Evolutionary conservation across 2,888 invertebrate genomes (phyloP).

Genomic region (Megastigmus dorsalis): DNA sequence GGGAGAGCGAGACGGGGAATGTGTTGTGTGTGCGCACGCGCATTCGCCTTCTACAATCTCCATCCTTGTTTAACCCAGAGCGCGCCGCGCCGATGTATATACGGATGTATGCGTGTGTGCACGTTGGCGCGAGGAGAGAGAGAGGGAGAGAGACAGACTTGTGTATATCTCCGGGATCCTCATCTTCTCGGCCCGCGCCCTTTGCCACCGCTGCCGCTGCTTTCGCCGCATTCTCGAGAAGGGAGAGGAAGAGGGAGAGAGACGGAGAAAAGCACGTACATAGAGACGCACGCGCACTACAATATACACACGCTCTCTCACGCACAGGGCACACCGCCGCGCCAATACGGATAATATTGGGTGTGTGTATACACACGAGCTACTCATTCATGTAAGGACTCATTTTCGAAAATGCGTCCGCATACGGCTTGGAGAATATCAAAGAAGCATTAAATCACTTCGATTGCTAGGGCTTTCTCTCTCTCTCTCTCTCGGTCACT

Average conservation of each 20-base stretch:
- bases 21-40: slow-evolving; percentile 5
- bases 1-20: slow-evolving; percentile 24
- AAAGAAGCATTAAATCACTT: too few species aligned
- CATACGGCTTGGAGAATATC: too few species aligned
- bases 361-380: too few species aligned
- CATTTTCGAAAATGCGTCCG: too few species aligned
- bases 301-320: too few species aligned
- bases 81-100: slow-evolving; percentile 21
- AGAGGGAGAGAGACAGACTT: slow-evolving; percentile 2
- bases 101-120: not conserved
- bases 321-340: too few species aligned
- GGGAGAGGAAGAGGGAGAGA: not conserved
- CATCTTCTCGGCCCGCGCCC: slow-evolving; percentile 38
- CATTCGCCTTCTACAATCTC: not conserved
- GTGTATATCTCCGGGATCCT: not conserved
- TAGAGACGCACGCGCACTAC: too few species aligned
- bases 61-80: slow-evolving; percentile 24
- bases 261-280: not conserved
- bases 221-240: slow-evolving; percentile 31
- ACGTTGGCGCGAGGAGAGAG: not conserved
- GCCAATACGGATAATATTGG: too few species aligned
- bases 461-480: too few species aligned
- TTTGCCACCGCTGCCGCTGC: slow-evolving; percentile 28
- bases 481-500: too few species aligned
- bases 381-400: too few species aligned